Evolutionary conservation across 1,140 invertebrate species (phyloP).

Genomic region (Spodoptera frugiperda): DNA sequence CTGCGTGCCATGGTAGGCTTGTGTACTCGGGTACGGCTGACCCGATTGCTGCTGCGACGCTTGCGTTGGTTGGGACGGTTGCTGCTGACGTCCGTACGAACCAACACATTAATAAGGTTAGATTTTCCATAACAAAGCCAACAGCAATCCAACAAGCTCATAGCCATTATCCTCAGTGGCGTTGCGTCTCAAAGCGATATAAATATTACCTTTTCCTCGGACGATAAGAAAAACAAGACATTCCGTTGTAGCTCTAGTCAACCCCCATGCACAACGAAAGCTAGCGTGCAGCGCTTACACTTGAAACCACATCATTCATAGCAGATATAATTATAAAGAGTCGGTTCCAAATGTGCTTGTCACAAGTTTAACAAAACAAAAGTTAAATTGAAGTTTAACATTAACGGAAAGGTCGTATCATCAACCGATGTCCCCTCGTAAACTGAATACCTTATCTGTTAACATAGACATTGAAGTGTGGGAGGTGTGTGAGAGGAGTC

Average conservation of each 20-base stretch:
- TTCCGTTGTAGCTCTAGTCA: constrained; percentile 81
- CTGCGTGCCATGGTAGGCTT: constrained; percentile 85
- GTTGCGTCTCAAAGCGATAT: constrained; percentile 79
- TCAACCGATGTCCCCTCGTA: constrained; percentile 40
- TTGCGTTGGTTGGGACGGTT: constrained; percentile 86
- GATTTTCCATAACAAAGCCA: constrained; percentile 84
- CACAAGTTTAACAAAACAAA: constrained; percentile 55
- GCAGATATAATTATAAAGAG: constrained; percentile 62
- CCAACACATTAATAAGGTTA: constrained; percentile 87
- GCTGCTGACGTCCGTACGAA: constrained; percentile 86
- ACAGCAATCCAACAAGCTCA: constrained; percentile 81
- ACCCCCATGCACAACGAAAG: constrained; percentile 85
- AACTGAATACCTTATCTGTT: constrained; percentile 46
- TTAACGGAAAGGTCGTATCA: constrained; percentile 36
- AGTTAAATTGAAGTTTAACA: constrained; percentile 33
- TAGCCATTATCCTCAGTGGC: constrained; percentile 74
- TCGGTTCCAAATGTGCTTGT: constrained; percentile 68
- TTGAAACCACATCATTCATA: constrained; percentile 78
- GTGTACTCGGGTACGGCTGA: constrained; percentile 84
- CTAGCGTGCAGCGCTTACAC: constrained; percentile 83
- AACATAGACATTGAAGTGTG: constrained; percentile 55
- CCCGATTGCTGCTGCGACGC: constrained; percentile 87
- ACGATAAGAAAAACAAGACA: constrained; percentile 72
- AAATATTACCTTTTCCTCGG: constrained; percentile 77
- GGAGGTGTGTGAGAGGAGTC: constrained; percentile 59